Evolutionary conservation across 1,140 invertebrate species (phyloP).

Genomic region (Akabosia matsudoensis): DNA sequence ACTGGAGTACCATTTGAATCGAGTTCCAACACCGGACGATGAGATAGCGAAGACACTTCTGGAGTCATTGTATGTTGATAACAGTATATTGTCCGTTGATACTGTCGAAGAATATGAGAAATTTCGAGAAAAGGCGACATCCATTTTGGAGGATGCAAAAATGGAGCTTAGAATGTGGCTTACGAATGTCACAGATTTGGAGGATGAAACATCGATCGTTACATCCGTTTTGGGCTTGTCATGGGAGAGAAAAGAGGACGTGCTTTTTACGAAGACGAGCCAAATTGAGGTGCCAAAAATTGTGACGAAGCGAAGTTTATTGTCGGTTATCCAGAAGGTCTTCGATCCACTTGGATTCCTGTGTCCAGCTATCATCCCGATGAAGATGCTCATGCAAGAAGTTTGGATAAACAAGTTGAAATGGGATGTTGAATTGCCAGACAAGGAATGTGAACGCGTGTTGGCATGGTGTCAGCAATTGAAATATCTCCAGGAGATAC

Average conservation of each 20-base stretch:
- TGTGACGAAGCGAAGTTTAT: background rate
- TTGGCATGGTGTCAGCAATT: background rate
- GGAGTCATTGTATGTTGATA: background rate
- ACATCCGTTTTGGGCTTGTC: background rate
- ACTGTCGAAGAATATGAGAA: background rate
- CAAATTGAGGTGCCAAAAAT: background rate
- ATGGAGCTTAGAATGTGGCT: background rate
- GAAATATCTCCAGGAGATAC: background rate
- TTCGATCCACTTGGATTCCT: background rate
- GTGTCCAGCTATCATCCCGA: background rate
- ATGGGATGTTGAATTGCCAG: background rate
- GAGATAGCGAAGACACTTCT: background rate
- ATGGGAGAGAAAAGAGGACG: background rate
- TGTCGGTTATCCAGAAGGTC: background rate
- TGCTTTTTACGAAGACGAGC: background rate
- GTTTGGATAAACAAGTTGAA: background rate
- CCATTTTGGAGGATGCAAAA: background rate
- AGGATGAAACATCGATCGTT: background rate
- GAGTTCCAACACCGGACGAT: background rate
- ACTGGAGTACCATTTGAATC: slow-evolving; percentile 41
- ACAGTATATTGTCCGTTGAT: background rate
- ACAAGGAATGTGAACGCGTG: background rate
- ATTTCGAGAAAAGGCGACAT: background rate
- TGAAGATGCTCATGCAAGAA: background rate
- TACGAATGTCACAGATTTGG: background rate